Evolutionary conservation across 2,888 invertebrate genomes (phyloP).

Genomic region (Cerceris ruficornis): DNA sequence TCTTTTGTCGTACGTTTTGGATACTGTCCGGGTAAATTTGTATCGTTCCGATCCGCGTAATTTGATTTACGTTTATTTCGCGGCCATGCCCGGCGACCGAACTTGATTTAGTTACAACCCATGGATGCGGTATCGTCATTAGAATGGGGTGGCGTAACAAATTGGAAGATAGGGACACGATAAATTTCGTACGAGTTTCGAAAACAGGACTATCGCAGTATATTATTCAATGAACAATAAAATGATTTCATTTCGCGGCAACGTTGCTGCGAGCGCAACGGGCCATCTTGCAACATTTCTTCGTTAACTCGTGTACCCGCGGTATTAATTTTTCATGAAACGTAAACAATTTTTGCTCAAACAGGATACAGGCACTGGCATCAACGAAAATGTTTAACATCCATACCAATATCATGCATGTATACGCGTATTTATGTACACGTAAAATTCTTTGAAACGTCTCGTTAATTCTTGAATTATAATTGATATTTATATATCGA

Average conservation of each 20-base stretch:
- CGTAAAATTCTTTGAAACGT: too few species aligned
- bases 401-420: too few species aligned
- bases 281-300: too few species aligned
- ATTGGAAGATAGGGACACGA: slow-evolving; percentile 41
- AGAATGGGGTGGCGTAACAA: slow-evolving; percentile 14
- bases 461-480: too few species aligned
- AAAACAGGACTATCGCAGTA: slow-evolving; percentile 1
- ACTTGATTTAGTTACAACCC: slow-evolving; percentile 12
- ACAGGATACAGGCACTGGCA: too few species aligned
- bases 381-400: too few species aligned
- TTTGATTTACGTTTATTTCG: slow-evolving; percentile 15
- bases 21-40: slow-evolving; percentile 2
- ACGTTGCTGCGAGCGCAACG: background rate
- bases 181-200: slow-evolving; percentile 12
- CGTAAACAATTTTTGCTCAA: too few species aligned
- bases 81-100: background rate
- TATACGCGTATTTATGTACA: too few species aligned
- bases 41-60: slow-evolving; percentile 11
- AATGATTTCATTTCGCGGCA: slow-evolving; percentile 31
- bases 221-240: slow-evolving; percentile 54
- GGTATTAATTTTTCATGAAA: too few species aligned
- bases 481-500: too few species aligned
- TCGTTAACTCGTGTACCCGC: too few species aligned
- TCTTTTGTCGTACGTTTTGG: slow-evolving; percentile 1
- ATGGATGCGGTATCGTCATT: background rate